phyloP scores from a whole-genome alignment of 1,140 invertebrate genomes.

The Pseudoatta argentina region DNA sequence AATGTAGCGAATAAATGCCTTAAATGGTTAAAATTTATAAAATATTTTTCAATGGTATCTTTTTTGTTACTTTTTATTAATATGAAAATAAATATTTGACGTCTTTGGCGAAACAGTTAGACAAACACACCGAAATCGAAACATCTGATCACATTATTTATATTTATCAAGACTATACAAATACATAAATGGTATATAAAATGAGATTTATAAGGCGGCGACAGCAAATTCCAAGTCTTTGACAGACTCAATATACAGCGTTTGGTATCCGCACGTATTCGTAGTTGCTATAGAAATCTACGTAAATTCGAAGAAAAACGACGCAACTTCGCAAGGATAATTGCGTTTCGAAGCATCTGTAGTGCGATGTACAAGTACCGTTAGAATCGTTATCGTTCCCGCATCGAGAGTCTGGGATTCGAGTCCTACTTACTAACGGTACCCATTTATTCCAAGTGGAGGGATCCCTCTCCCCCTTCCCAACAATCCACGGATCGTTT shows the following conservation, averaged over 20 bases:
- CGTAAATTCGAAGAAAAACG: not conserved
- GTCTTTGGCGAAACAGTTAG: too few species aligned
- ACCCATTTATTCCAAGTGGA: slow-evolving; percentile 44
- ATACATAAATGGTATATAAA: not conserved
- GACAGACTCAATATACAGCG: not conserved
- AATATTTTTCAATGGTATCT: too few species aligned
- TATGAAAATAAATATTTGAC: too few species aligned
- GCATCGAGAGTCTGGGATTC: slow-evolving; percentile 38
- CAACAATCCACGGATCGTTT: not conserved
- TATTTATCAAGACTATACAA: too few species aligned
- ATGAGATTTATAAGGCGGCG: not conserved
- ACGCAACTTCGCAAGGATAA: not conserved
- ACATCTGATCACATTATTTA: too few species aligned
- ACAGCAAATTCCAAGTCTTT: not conserved
- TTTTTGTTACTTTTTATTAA: too few species aligned
- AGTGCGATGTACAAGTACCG: slow-evolving; percentile 37
- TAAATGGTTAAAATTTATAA: too few species aligned
- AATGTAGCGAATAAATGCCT: too few species aligned
- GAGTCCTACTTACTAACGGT: slow-evolving; percentile 67
- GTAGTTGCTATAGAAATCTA: not conserved
- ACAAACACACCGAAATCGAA: too few species aligned
- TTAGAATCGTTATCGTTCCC: slow-evolving; percentile 67
- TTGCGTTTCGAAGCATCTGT: slow-evolving; percentile 24
- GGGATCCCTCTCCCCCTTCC: not conserved
- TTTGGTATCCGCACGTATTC: not conserved